Conservation (phyloP, 2,113 vertebrate species). For the Oxyruncus cristatus region DNA sequence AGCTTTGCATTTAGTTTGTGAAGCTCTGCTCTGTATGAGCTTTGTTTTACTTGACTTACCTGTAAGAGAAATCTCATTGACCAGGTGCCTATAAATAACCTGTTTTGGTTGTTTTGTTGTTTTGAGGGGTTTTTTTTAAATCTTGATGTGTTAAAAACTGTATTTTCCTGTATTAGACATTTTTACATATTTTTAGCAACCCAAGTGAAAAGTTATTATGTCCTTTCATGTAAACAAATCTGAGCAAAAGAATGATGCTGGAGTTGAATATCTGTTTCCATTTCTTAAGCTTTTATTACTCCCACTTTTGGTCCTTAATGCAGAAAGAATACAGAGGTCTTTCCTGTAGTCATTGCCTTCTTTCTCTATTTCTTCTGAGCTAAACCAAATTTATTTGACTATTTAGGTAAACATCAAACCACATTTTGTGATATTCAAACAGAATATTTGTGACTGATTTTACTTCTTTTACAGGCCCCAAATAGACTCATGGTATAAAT, state of each 20-base stretch:
- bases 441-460: neutral
- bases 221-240: neutral
- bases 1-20: neutral
- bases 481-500: neutral
- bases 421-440: neutral
- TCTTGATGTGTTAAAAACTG: neutral
- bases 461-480: neutral
- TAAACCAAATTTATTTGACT: neutral
- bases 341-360: neutral
- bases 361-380: neutral
- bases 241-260: fast-evolving
- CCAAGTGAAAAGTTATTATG: neutral
- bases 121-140: neutral
- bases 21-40: neutral
- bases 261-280: neutral
- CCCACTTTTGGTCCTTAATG: neutral
- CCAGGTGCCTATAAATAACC: neutral
- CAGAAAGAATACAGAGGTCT: neutral
- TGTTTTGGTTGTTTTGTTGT: neutral
- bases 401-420: neutral
- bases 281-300: neutral
- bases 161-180: neutral
- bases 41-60: neutral
- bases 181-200: neutral
- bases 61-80: neutral